Conservation (phyloP, 2,797 vertebrate species). For the Sebastes kiyomatsui region DNA sequence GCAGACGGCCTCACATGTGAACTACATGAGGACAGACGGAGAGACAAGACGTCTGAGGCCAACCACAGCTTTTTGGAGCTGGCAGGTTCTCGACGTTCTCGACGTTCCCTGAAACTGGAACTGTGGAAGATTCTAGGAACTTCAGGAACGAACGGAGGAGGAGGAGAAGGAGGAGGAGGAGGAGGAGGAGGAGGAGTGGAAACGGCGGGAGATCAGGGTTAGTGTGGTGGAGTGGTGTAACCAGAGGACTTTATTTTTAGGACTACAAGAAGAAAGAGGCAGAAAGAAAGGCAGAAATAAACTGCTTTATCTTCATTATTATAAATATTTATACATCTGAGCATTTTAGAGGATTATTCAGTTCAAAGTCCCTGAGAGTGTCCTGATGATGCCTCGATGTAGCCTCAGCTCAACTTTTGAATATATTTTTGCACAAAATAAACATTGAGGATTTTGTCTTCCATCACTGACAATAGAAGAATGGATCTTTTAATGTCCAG, state of each 20-base stretch:
- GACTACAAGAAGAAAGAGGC: slow-evolving; percentile 15
- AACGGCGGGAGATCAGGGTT: slow-evolving; percentile 47
- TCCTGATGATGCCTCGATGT: background rate
- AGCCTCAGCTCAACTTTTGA: background rate
- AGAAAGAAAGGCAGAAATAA: background rate
- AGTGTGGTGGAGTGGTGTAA: slow-evolving; percentile 56
- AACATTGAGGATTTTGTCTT: background rate
- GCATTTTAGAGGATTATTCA: background rate
- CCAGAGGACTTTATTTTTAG: slow-evolving; percentile 65
- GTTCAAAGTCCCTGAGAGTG: background rate
- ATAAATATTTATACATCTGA: background rate
- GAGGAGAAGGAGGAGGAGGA: slow-evolving; percentile 11
- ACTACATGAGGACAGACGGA: slow-evolving; percentile 43
- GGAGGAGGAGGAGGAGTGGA: slow-evolving; percentile 42
- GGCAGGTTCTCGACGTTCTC: slow-evolving; percentile 37
- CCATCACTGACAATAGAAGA: background rate
- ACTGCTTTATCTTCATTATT: background rate
- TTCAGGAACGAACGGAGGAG: slow-evolving; percentile 26
- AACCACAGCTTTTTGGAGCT: slow-evolving; percentile 22
- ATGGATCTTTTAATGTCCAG: background rate
- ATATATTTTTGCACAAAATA: too few species aligned
- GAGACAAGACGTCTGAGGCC: slow-evolving; percentile 1
- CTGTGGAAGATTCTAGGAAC: slow-evolving; percentile 69
- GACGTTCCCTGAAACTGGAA: slow-evolving; percentile 54
- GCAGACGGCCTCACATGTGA: slow-evolving; percentile 39